A percentile compares a stretch with the other conserved stretches of the same genome.
These are phyloP conservation scores for Sylvilagus bachmani DNA, from an alignment of 2,113 vertebrate species.

Conservation along the genomic window DNA sequence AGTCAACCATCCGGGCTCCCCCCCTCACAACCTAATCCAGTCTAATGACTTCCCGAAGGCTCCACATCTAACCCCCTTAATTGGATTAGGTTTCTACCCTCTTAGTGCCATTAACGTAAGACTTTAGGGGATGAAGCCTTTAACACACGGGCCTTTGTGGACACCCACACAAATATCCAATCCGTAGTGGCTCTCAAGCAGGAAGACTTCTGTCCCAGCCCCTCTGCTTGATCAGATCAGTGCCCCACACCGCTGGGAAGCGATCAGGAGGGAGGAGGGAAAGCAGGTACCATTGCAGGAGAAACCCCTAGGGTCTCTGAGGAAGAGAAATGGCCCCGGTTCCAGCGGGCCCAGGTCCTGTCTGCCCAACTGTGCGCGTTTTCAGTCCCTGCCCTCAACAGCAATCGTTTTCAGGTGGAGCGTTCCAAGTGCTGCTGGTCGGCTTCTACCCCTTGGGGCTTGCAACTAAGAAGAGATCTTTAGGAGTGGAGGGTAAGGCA, in stretches of 20 bases:
- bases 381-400: background rate
- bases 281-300: background rate
- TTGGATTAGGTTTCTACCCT: too few species aligned
- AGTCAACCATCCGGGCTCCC: too few species aligned
- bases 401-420: background rate
- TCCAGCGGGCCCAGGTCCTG: background rate
- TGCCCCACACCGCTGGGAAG: background rate
- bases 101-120: too few species aligned
- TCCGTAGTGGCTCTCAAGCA: background rate
- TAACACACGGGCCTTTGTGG: too few species aligned
- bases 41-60: too few species aligned
- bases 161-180: too few species aligned
- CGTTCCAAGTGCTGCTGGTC: background rate
- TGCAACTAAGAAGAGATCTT: background rate
- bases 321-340: background rate
- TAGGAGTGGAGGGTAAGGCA: too few species aligned
- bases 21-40: too few species aligned
- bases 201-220: background rate
- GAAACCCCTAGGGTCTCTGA: background rate
- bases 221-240: background rate
- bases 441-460: background rate
- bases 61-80: too few species aligned
- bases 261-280: background rate
- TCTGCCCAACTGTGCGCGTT: background rate
- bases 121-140: too few species aligned